Percentiles rank a stretch among this genome's conserved stretches.
Conservation (phyloP, 1,140 invertebrate species). For the Microvelia longipes region DNA sequence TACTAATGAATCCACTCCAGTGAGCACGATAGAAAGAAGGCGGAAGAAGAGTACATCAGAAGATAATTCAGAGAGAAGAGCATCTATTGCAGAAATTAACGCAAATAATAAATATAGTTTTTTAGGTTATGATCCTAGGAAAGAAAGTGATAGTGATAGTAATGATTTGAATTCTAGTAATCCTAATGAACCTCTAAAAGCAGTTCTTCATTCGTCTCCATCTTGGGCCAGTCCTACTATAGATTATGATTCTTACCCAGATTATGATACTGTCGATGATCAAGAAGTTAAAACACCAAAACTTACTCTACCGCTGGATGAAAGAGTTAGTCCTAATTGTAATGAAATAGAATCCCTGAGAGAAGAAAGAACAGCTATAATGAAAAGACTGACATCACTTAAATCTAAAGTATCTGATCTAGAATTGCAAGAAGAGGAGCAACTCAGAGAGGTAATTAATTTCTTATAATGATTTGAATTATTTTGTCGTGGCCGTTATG, state of each 20-base stretch:
- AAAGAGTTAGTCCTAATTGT: constrained; percentile 7
- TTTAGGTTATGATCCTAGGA: constrained; percentile 18
- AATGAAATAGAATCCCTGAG: constrained; percentile 28
- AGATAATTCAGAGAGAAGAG: background rate
- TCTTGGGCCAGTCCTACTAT: constrained; percentile 18
- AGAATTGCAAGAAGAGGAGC: constrained; percentile 66
- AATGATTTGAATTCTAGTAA: background rate
- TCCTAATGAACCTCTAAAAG: background rate
- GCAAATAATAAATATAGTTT: constrained; percentile 19
- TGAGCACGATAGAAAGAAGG: background rate
- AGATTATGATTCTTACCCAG: constrained; percentile 10
- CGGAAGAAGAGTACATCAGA: background rate
- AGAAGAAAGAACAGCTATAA: constrained; percentile 38
- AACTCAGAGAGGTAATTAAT: constrained; percentile 52
- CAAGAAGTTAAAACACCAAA: background rate
- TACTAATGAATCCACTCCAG: constrained; percentile 21
- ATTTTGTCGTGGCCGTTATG: too few species aligned
- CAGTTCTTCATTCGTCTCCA: constrained; percentile 7
- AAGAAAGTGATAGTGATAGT: constrained; percentile 2
- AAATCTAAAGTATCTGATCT: constrained; percentile 64
- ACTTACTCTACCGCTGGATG: background rate
- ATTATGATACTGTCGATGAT: constrained; percentile 11
- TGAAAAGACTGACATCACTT: constrained; percentile 41
- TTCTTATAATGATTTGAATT: too few species aligned
- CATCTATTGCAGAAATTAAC: constrained; percentile 7